These are phyloP conservation scores for Cantharis flavilabris DNA, from an alignment of 2,888 invertebrate genomes.

Conservation along the genomic window DNA sequence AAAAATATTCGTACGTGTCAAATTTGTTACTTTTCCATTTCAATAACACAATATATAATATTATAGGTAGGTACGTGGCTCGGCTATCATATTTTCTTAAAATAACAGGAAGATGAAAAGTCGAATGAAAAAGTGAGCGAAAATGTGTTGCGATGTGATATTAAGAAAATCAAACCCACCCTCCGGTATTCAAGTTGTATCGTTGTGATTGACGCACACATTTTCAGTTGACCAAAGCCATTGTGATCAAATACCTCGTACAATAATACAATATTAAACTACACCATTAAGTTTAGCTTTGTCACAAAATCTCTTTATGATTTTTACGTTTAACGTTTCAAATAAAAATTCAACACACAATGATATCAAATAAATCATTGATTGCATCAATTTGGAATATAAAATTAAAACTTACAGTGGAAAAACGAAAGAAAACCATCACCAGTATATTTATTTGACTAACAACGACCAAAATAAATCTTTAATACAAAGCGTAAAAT, in stretches of 20 bases:
- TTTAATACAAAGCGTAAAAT: neutral
- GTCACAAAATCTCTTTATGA: neutral
- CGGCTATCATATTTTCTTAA: neutral
- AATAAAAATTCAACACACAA: neutral
- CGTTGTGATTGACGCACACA: slow-evolving; percentile 14
- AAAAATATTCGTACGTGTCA: slow-evolving; percentile 4
- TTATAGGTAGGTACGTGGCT: neutral
- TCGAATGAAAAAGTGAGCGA: slow-evolving; percentile 9
- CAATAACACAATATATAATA: slow-evolving; percentile 1
- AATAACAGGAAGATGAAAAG: slow-evolving; percentile 5
- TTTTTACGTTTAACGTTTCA: neutral
- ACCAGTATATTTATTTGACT: neutral
- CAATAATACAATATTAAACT: slow-evolving; percentile 19
- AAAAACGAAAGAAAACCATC: neutral
- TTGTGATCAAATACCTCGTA: slow-evolving; percentile 15
- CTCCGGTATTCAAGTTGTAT: slow-evolving; percentile 7
- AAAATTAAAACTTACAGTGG: neutral
- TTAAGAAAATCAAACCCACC: neutral
- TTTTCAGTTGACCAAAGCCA: slow-evolving; percentile 19
- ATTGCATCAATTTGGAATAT: neutral
- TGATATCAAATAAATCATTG: neutral
- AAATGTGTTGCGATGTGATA: neutral
- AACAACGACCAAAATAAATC: neutral
- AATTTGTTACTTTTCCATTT: slow-evolving; percentile 10
- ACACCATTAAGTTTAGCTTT: slow-evolving; percentile 15